Conservation (phyloP, 37 sponge, comb jelly and placozoan species). For the Aplysina aerophoba region DNA sequence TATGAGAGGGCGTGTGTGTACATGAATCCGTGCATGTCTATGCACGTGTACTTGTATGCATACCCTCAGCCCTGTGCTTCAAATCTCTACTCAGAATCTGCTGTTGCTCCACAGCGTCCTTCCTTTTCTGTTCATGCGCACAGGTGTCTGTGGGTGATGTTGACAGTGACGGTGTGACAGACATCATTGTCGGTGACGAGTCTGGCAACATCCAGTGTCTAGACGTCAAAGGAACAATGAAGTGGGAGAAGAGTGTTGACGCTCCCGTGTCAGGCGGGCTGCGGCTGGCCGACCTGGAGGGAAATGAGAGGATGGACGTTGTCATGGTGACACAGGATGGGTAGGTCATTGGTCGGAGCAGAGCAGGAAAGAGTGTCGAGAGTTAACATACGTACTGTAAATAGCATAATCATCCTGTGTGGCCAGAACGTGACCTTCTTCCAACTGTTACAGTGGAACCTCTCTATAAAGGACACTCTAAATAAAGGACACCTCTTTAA, state of each 20-base stretch:
- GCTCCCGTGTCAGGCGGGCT: slow-evolving; percentile 3
- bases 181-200: slow-evolving; percentile 68
- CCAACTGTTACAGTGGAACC: too few relatives aligned
- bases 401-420: background rate
- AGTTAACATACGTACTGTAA: too few relatives aligned
- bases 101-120: too few relatives aligned
- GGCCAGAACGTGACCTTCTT: background rate
- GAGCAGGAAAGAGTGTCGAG: too few relatives aligned
- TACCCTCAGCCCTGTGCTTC: too few relatives aligned
- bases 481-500: too few relatives aligned
- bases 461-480: too few relatives aligned
- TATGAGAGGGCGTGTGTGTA: too few relatives aligned
- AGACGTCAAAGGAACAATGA: slow-evolving; percentile 25
- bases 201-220: slow-evolving; percentile 73
- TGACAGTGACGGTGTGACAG: slow-evolving; percentile 35
- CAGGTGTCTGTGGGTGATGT: slow-evolving; percentile 66
- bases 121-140: too few relatives aligned
- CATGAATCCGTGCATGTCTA: too few relatives aligned
- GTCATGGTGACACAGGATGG: slow-evolving; percentile 45
- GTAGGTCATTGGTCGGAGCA: background rate
- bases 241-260: slow-evolving; percentile 54
- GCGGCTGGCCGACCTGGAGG: slow-evolving; percentile 50
- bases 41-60: too few relatives aligned
- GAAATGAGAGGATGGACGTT: slow-evolving; percentile 49
- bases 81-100: too few relatives aligned